These are phyloP conservation scores for Apodemus sylvaticus DNA, from an alignment of 2,113 vertebrate species.

Conservation along the genomic window DNA sequence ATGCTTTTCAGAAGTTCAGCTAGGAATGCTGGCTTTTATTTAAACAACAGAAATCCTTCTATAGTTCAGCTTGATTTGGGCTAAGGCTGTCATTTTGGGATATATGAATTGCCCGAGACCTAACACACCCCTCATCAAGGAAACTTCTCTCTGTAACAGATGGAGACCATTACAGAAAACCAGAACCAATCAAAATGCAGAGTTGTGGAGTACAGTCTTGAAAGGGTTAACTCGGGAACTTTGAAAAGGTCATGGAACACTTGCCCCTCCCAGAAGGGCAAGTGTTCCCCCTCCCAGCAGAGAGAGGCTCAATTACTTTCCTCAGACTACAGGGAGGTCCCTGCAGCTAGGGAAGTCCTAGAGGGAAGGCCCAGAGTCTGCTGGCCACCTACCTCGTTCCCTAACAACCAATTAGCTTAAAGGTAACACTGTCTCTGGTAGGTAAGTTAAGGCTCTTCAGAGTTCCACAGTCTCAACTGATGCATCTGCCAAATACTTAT, in stretches of 20 bases:
- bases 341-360: too few relatives aligned
- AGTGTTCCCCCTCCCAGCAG: too few relatives aligned
- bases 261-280: too few relatives aligned
- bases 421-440: too few relatives aligned
- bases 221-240: too few relatives aligned
- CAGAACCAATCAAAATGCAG: not conserved
- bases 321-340: too few relatives aligned
- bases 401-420: too few relatives aligned
- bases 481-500: not conserved
- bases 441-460: too few relatives aligned
- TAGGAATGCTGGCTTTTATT: not conserved
- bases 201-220: not conserved
- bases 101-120: not conserved
- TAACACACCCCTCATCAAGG: not conserved
- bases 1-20: not conserved
- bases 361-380: too few relatives aligned
- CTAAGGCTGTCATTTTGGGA: not conserved
- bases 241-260: too few relatives aligned
- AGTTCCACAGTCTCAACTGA: not conserved
- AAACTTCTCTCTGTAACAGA: not conserved
- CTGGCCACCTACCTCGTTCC: too few relatives aligned
- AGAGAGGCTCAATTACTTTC: too few relatives aligned
- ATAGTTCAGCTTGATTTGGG: not conserved
- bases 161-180: not conserved
- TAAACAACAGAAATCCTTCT: not conserved